Base-by-base conservation (phyloP, 2,797 vertebrate species). In the Gambusia yucatana region DNA sequence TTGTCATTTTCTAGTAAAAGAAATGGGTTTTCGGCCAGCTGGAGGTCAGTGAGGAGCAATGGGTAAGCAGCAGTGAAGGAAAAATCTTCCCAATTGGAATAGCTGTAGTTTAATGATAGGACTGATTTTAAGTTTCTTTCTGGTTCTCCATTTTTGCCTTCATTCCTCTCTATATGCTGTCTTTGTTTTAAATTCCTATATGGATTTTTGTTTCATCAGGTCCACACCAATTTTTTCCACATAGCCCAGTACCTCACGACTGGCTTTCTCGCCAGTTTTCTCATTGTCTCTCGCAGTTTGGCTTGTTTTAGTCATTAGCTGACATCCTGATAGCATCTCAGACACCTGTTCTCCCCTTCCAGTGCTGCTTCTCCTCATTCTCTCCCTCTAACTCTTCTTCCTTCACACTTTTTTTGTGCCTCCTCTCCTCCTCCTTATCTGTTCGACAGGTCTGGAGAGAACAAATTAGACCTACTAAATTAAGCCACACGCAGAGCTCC, bases 381-480 rank as follows among this genome's bases (percentile, higher is more conserved):
- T 77, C 78, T 77, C 84, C 52, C 75, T 84, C 43, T 83, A 80
- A 73, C 82, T 81, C 73, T 73, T 48, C 63, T 47, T 84, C 77
- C 71, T 78, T 76, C 76, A 75, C 79, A 86, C 86, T 82, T 61
- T 36, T 77, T 46, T 41, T 25, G 48, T 50, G 55, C 80, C 82
- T 82, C 77, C 65, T 82, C 72, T 82, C 81, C 83, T 89, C 77
- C 77, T 86, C 80, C 78, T 92, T 92, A 93, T 93, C 93, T 92
- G 83, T 82, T 85, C 61, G 87, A 87, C 90, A 90, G 86, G 92
- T 93, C 88, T 93, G 88, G 75, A 88, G 85, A 91, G 92, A 94
- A 93, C 91, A 94, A 93, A 94, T 95, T 93, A 94, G 85, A 94
- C 88, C 83, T 77, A 78, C 87, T 90, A 94, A 94, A 93, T 92